A percentile compares a stretch with the other conserved stretches of the same genome.
Evolutionary conservation across 37 sponge, comb jelly and placozoan species (phyloP).

Genomic region (Halichondria panicea): DNA sequence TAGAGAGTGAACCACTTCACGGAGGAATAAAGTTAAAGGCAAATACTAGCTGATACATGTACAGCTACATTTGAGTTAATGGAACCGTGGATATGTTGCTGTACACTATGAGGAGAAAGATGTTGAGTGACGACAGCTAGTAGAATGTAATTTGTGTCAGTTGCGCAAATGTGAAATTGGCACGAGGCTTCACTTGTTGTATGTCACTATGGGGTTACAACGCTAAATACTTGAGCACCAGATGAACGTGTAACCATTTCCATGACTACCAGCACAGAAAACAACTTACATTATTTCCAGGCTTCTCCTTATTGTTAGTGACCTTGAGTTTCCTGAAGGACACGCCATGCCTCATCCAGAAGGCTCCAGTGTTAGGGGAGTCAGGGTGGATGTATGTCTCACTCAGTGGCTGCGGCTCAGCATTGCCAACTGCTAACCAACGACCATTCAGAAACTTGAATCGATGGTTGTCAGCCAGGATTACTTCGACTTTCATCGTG

Average conservation of each 20-base stretch:
- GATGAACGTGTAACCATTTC: too few relatives aligned
- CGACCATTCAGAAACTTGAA: slow-evolving; percentile 86
- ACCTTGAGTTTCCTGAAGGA: slow-evolving; percentile 80
- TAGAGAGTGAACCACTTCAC: too few relatives aligned
- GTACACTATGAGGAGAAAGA: too few relatives aligned
- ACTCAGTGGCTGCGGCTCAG: slow-evolving; percentile 71
- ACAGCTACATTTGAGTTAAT: background rate
- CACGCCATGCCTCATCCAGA: slow-evolving; percentile 86
- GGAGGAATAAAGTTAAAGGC: background rate
- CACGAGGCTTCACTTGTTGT: too few relatives aligned
- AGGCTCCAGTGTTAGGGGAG: slow-evolving; percentile 68
- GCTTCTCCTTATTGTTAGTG: slow-evolving; percentile 82
- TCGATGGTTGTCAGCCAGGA: slow-evolving; percentile 84
- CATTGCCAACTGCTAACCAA: slow-evolving; percentile 85
- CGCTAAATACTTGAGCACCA: too few relatives aligned
- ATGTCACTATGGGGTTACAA: too few relatives aligned
- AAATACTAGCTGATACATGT: background rate
- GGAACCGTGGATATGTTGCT: background rate
- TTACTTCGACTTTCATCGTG: slow-evolving; percentile 85
- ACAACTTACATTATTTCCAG: slow-evolving; percentile 66
- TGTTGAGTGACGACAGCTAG: too few relatives aligned
- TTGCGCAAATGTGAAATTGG: too few relatives aligned
- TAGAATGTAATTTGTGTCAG: too few relatives aligned
- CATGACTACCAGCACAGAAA: too few relatives aligned
- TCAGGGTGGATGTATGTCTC: slow-evolving; percentile 74